phyloP scores from a whole-genome alignment of 2,113 vertebrate genomes.

The Toxotes jaculatrix region DNA sequence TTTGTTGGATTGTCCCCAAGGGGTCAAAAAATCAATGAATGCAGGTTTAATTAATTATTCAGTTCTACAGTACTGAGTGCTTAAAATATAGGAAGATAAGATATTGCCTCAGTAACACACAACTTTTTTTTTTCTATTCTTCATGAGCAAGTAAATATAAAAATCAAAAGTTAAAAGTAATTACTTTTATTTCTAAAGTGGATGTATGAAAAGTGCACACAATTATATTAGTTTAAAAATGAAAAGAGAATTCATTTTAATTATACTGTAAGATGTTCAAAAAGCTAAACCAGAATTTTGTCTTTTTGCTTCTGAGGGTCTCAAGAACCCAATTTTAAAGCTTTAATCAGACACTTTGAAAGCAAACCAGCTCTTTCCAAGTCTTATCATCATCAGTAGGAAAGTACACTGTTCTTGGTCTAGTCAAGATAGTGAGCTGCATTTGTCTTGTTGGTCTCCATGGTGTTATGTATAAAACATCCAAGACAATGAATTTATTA shows the following conservation, averaged over 20 bases:
- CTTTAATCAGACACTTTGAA: slow-evolving; percentile 1
- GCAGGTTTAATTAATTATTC: background rate
- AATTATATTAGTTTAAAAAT: background rate
- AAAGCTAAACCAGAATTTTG: background rate
- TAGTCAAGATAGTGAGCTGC: slow-evolving; percentile 22
- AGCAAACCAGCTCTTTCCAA: background rate
- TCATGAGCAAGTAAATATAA: background rate
- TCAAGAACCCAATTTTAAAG: background rate
- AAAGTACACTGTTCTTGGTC: slow-evolving; percentile 27
- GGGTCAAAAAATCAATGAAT: too few relatives aligned
- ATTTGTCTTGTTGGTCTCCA: slow-evolving; percentile 25
- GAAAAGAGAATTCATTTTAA: background rate
- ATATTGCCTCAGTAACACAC: too few relatives aligned
- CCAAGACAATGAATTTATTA: slow-evolving; percentile 51
- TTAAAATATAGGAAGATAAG: background rate
- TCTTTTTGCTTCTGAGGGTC: too few relatives aligned
- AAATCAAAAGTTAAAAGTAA: background rate
- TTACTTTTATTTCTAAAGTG: background rate
- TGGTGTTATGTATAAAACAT: slow-evolving; percentile 52
- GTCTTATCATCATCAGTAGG: background rate
- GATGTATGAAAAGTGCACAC: background rate
- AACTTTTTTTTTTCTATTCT: background rate
- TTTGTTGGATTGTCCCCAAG: too few relatives aligned
- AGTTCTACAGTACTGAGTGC: background rate
- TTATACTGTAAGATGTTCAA: background rate